Conservation (phyloP, 2,888 invertebrate species). For the Coelogynopora nodosa region DNA sequence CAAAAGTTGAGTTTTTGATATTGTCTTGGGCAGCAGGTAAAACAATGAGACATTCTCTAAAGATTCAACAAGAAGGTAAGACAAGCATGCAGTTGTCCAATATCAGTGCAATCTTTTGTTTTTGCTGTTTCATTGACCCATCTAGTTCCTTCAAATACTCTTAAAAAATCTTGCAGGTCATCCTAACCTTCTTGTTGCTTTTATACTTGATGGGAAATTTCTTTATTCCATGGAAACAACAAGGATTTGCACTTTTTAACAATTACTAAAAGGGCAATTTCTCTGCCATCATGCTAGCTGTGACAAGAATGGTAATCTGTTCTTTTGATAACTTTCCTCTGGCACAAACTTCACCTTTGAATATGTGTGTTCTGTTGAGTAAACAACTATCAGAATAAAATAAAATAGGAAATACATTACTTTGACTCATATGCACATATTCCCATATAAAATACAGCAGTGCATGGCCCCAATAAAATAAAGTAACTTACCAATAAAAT, state of each 20-base stretch:
- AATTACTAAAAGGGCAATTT: not conserved
- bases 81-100: conserved; percentile 28
- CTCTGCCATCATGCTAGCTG: not conserved
- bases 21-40: not conserved
- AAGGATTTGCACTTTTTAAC: not conserved
- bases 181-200: not conserved
- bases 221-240: not conserved
- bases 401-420: conserved; percentile 24
- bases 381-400: conserved; percentile 17
- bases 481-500: conserved; percentile 25
- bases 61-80: conserved; percentile 2
- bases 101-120: conserved; percentile 11
- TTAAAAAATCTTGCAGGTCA: not conserved
- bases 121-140: not conserved
- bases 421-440: not conserved
- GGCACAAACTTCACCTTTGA: conserved; percentile 9
- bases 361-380: conserved; percentile 9
- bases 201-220: not conserved
- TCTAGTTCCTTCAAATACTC: not conserved
- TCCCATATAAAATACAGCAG: not conserved
- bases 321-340: not conserved
- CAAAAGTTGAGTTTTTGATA: conserved; percentile 15
- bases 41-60: conserved; percentile 8
- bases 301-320: not conserved
- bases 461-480: conserved; percentile 22